phyloP scores from a whole-genome alignment of 2,113 vertebrate genomes.

The Thunnus maccoyii region DNA sequence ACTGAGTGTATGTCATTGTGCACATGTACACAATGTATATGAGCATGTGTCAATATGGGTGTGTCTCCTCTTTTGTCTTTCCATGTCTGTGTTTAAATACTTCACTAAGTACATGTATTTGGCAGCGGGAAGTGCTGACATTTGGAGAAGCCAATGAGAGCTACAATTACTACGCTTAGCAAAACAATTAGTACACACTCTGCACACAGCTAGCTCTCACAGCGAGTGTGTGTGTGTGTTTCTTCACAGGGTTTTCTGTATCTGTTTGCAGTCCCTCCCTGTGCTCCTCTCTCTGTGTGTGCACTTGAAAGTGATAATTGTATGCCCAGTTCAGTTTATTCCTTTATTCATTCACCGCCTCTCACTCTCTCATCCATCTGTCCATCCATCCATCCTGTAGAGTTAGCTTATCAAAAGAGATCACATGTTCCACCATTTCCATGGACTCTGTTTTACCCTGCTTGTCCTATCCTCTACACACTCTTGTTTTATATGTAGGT shows the following conservation, averaged over 20 bases:
- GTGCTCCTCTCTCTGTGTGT: conserved; percentile 6
- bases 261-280: background rate
- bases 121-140: conserved; percentile 69
- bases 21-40: too few species aligned
- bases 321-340: background rate
- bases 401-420: background rate
- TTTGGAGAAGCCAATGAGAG: conserved; percentile 75
- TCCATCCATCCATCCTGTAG: conserved; percentile 6
- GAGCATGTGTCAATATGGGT: too few species aligned
- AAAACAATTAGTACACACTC: conserved; percentile 73
- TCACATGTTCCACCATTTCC: background rate
- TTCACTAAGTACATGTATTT: background rate
- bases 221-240: conserved; percentile 30
- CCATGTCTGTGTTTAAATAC: background rate
- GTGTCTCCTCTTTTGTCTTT: background rate
- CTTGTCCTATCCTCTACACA: background rate
- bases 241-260: background rate
- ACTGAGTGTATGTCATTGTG: too few species aligned
- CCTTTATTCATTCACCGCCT: background rate
- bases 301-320: background rate
- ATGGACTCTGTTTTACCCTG: background rate
- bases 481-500: background rate
- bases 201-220: conserved; percentile 62
- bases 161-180: conserved; percentile 74
- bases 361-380: conserved; percentile 7